phyloP scores from a whole-genome alignment of 2,888 invertebrate species.

The Agonopterix subpropinquella region DNA sequence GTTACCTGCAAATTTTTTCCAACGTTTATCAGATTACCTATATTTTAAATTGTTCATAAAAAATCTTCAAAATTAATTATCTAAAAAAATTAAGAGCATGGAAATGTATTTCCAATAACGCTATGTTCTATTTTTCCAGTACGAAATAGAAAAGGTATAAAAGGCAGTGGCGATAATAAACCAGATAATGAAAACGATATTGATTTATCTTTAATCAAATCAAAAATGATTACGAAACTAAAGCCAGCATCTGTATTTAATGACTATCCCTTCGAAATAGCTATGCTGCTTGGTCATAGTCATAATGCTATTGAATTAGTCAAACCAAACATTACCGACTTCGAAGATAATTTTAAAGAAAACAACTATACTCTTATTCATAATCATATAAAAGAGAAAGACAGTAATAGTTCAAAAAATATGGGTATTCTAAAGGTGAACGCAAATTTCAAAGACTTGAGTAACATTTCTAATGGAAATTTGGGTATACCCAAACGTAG shows the following conservation, averaged over 20 bases:
- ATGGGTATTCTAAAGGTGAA: neutral
- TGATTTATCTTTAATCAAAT: slow-evolving; percentile 17
- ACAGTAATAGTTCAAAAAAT: neutral
- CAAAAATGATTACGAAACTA: slow-evolving; percentile 29
- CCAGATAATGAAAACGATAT: neutral
- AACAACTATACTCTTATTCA: too few relatives aligned
- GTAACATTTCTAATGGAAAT: slow-evolving; percentile 1
- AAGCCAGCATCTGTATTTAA: slow-evolving; percentile 36
- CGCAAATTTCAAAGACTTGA: slow-evolving; percentile 1
- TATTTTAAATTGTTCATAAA: too few relatives aligned
- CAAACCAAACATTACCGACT: neutral
- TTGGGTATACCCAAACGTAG: slow-evolving; percentile 32
- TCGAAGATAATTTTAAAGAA: too few relatives aligned
- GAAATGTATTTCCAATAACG: too few relatives aligned
- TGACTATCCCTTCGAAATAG: slow-evolving; percentile 52
- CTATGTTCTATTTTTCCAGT: too few relatives aligned
- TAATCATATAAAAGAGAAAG: too few relatives aligned
- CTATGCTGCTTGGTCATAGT: slow-evolving; percentile 32
- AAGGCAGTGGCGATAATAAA: slow-evolving; percentile 18
- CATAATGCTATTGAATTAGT: slow-evolving; percentile 9
- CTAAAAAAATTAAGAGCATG: too few relatives aligned
- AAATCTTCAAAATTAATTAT: too few relatives aligned
- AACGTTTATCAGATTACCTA: too few relatives aligned
- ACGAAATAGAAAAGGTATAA: slow-evolving; percentile 27
- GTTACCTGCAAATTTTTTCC: too few relatives aligned